Conservation (phyloP, 2,888 invertebrate species). For the Watsonalla cultraria region DNA sequence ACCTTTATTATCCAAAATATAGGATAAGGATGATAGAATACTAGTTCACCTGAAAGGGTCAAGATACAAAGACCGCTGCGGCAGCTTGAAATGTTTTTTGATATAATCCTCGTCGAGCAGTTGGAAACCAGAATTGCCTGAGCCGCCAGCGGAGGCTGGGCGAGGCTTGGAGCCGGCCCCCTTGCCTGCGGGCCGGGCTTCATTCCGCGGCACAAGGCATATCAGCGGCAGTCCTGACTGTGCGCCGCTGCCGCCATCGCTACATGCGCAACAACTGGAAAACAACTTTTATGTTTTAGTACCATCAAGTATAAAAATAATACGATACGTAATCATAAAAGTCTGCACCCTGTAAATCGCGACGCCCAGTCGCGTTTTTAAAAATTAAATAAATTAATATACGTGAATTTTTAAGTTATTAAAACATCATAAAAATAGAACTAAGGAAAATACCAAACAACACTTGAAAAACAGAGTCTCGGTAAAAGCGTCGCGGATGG, state of each 20-base stretch:
- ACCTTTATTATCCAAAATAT: neutral
- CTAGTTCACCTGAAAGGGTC: constrained; percentile 51
- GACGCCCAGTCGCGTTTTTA: too few species aligned
- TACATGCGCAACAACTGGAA: constrained; percentile 53
- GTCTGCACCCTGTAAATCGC: too few species aligned
- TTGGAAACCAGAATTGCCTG: constrained; percentile 31
- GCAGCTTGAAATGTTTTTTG: constrained; percentile 59
- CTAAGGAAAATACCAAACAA: too few species aligned
- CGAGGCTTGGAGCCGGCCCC: constrained; percentile 15
- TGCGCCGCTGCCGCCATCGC: constrained; percentile 20
- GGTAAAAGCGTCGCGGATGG: too few species aligned
- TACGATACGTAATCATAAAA: too few species aligned
- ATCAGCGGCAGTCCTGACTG: constrained; percentile 49
- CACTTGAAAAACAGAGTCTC: too few species aligned
- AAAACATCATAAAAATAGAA: too few species aligned
- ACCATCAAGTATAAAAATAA: too few species aligned
- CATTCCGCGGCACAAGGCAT: constrained; percentile 60
- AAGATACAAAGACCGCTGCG: constrained; percentile 53
- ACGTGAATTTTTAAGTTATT: too few species aligned
- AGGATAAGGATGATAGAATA: neutral
- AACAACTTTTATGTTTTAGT: neutral
- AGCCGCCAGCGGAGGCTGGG: constrained; percentile 15
- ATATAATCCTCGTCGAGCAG: constrained; percentile 59
- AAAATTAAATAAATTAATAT: too few species aligned
- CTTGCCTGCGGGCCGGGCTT: constrained; percentile 8